Evolutionary conservation across 2,113 vertebrate species (phyloP), one percentile per base, ranked within the genome.

Genomic region (Embiotoca jacksoni): DNA sequence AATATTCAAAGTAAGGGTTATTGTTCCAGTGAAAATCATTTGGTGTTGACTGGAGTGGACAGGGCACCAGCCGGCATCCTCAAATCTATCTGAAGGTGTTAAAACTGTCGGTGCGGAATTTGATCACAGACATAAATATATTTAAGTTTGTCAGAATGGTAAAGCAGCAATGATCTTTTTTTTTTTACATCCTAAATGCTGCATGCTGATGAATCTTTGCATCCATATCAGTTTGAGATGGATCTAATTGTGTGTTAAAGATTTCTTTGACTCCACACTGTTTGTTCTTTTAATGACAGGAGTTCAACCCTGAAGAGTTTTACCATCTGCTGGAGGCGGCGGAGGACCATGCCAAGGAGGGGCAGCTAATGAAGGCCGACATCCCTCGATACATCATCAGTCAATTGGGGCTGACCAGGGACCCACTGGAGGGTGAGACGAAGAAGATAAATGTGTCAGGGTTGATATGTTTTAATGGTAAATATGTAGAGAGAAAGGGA

Each of bases 291-390:
- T 13, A 49, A 35, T 59, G 3, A 63, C 69, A 99, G 98, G 98
- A 99, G 88, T 99, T 99, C 94, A 98, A 99, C 92, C 98, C 98
- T 4, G 98, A 99, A 81, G 98, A 99, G 93, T 99, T 99, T 91
- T 99, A 99, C 89, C 98, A 99, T 84, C 95, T 99, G 75, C 94
- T 99, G 88, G 98, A 99, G 94, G 98, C 98, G 79, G 98, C 97
- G 15, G 98, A 99, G 94, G 98, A 98, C 89, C 97, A 99, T 67
- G 98, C 98, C 86, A 99, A 99, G 91, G 98, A 99, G 92, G 98
- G 98, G 55, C 97, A 98, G 82, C 95, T 98, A 81, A 98, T 99
- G 94, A 99, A 99, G 93, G 96, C 95, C 0, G 98, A 99, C 93
- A 99, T 99, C 92, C 98, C 98, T 49, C 96, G 98, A 79, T 99